Evolutionary conservation across 2,113 vertebrate genomes (phyloP).

Genomic region (Catharus minimus): DNA sequence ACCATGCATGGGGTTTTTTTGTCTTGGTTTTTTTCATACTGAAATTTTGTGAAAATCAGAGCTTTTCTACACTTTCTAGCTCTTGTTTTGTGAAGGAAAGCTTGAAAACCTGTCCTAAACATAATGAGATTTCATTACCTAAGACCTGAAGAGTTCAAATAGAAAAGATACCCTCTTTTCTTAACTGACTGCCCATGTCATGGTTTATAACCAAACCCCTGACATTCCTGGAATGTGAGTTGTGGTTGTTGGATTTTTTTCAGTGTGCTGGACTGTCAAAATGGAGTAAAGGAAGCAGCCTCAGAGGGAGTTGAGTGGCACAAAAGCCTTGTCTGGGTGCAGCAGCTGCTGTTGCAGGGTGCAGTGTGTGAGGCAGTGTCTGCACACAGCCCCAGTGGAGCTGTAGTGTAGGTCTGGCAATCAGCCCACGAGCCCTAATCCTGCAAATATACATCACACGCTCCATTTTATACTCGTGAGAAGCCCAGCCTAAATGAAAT

Average conservation of each 20-base stretch:
- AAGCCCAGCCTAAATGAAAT: constrained; percentile 24
- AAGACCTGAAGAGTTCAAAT: neutral
- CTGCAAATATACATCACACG: constrained; percentile 1
- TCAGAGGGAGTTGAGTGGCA: neutral
- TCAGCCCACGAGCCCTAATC: constrained; percentile 11
- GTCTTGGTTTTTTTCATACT: neutral
- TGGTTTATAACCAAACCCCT: neutral
- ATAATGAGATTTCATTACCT: neutral
- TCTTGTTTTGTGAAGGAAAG: neutral
- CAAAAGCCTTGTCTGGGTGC: neutral
- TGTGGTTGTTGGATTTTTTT: neutral
- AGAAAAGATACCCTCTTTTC: neutral
- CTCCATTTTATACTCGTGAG: constrained; percentile 5
- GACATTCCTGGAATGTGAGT: neutral
- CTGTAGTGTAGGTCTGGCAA: neutral
- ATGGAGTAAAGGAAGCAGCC: neutral
- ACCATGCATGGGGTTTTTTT: neutral
- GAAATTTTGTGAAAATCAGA: neutral
- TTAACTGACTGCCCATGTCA: neutral
- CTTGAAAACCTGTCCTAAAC: neutral
- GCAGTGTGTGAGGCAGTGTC: neutral
- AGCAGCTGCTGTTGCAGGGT: neutral
- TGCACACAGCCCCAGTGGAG: neutral
- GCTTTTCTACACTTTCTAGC: neutral
- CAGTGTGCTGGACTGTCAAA: neutral